These are phyloP conservation scores for Onchidella celtica DNA, from an alignment of 2,888 invertebrate genomes.

Conservation along the genomic window DNA sequence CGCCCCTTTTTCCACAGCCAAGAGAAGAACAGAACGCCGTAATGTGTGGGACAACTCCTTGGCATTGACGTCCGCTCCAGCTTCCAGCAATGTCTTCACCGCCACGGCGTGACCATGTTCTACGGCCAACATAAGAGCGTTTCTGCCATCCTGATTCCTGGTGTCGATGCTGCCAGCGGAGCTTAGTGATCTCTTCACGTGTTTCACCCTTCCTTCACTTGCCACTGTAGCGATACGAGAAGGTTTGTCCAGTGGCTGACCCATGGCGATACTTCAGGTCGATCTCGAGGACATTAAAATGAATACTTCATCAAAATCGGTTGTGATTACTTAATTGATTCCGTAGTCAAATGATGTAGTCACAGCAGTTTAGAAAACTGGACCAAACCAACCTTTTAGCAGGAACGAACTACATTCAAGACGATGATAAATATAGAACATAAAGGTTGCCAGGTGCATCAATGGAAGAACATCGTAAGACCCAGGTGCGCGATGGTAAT, in stretches of 20 bases:
- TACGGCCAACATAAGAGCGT: slow-evolving; percentile 17
- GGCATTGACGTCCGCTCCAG: slow-evolving; percentile 24
- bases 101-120: slow-evolving; percentile 14
- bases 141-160: slow-evolving; percentile 9
- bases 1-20: not conserved
- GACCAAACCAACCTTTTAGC: too few species aligned
- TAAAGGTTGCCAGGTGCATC: too few species aligned
- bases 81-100: slow-evolving; percentile 20
- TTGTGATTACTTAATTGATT: too few species aligned
- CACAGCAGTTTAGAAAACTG: too few species aligned
- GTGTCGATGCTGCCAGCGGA: slow-evolving; percentile 20
- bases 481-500: too few species aligned
- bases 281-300: not conserved
- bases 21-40: slow-evolving; percentile 1
- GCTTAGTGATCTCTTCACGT: slow-evolving; percentile 18
- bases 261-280: not conserved
- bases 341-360: too few species aligned
- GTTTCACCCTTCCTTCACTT: slow-evolving; percentile 24
- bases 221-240: slow-evolving; percentile 18
- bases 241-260: slow-evolving; percentile 21
- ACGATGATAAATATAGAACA: too few species aligned
- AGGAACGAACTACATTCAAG: too few species aligned
- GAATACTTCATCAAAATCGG: not conserved
- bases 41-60: slow-evolving; percentile 21
- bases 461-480: too few species aligned